phyloP scores from a whole-genome alignment of 2,888 invertebrate species.

The Sthenelais limicola region DNA sequence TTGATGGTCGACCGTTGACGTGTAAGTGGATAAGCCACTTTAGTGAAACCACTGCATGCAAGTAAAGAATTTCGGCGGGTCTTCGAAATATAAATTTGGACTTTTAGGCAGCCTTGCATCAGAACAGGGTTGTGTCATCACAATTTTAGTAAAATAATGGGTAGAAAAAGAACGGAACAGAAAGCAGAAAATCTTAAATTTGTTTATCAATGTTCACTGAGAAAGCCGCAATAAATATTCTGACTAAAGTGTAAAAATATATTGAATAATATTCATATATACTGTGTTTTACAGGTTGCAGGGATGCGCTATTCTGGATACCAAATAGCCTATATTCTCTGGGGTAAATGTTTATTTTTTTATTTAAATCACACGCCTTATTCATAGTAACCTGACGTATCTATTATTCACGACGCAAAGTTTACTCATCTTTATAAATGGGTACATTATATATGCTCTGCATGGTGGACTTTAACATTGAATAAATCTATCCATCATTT shows the following conservation, averaged over 20 bases:
- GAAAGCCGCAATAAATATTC: background rate
- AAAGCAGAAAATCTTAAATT: too few relatives aligned
- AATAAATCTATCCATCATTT: background rate
- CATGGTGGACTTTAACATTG: background rate
- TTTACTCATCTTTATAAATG: background rate
- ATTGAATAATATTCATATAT: too few relatives aligned
- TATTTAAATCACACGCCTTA: slow-evolving; percentile 38
- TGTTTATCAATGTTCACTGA: background rate
- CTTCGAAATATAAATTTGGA: too few relatives aligned
- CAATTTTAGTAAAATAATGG: too few relatives aligned
- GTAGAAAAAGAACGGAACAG: too few relatives aligned
- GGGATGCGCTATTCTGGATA: slow-evolving; percentile 53
- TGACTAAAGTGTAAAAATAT: background rate
- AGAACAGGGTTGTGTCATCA: too few relatives aligned
- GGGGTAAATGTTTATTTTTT: slow-evolving; percentile 51
- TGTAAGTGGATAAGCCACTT: too few relatives aligned
- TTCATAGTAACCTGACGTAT: background rate
- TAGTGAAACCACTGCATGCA: too few relatives aligned
- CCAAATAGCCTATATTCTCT: slow-evolving; percentile 53
- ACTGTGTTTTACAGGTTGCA: slow-evolving; percentile 49
- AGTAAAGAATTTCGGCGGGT: too few relatives aligned
- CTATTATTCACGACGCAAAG: background rate
- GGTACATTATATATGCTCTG: background rate
- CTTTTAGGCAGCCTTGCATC: too few relatives aligned
- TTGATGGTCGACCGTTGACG: too few relatives aligned